Percentiles rank a stretch among this genome's conserved stretches.
phyloP scores from a whole-genome alignment of 2,888 invertebrate genomes.

The Eueremaeus valkanovi region DNA sequence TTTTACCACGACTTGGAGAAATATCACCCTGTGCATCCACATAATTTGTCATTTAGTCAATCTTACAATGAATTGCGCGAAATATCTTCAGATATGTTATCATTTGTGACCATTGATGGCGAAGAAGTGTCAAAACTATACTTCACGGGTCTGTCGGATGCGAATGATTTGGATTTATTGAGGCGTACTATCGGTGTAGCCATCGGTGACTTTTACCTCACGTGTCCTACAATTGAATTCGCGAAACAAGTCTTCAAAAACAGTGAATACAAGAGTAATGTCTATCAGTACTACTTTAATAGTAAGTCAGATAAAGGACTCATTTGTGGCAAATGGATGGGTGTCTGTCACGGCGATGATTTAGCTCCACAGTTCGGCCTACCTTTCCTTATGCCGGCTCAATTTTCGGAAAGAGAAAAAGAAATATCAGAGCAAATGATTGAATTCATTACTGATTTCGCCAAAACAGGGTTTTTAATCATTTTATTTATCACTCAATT shows the following conservation, averaged over 20 bases:
- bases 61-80: background rate
- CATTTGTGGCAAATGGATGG: slow-evolving; percentile 22
- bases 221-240: slow-evolving; percentile 34
- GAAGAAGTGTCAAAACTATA: slow-evolving; percentile 7
- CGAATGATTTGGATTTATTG: background rate
- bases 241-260: slow-evolving; percentile 8
- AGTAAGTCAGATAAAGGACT: background rate
- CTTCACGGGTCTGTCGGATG: background rate
- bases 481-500: background rate
- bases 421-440: slow-evolving; percentile 28
- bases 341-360: slow-evolving; percentile 14
- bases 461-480: background rate
- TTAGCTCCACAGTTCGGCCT: slow-evolving; percentile 6
- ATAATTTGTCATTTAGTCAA: background rate
- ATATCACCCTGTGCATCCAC: background rate
- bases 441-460: slow-evolving; percentile 18
- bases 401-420: slow-evolving; percentile 6
- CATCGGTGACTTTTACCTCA: background rate
- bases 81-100: background rate
- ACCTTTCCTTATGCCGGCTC: background rate
- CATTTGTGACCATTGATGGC: background rate
- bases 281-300: slow-evolving; percentile 32
- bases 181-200: slow-evolving; percentile 7
- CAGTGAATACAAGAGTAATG: background rate
- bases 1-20: too few species aligned